Base-by-base conservation (phyloP, 2,888 invertebrate genomes). In the Frankliniella fusca region DNA sequence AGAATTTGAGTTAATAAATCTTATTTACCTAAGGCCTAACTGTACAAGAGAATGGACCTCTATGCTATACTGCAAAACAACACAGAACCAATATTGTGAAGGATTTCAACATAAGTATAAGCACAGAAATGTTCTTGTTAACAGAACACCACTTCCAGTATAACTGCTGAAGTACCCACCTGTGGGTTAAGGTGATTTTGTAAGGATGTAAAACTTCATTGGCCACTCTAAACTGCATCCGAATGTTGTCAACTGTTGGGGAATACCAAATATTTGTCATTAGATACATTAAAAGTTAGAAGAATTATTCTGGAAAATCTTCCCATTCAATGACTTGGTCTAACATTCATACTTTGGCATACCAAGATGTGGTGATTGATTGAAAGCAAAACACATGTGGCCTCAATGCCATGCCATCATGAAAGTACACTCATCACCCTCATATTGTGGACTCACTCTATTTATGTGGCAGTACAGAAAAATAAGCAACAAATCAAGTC, bases 41-140 rank as follows among this genome's bases (percentile, higher is more conserved):
- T 76, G 70, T 76, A 76, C 70, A 76, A 76, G 70, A 76, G 70
- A 76, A 76, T 76, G 70, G 70, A 76, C 70, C 70, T 10, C 70
- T 76, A 76, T 76, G 27, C 70, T 76, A 76, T 23, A 76, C 70
- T 76, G 70, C 8, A 76, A 76, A 27, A 23, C 27, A 12, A 27
- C 10, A 27, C n/a, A 70, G 23, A 23, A 65, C 9, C 7, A 70
- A 76, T 27, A 76, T 23, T 76, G 23, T 27, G 27, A 61, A 61
- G n/a, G 61, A 7, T 11, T n/a, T 61, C 15, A 61, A 20, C 38
- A 38, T 38, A 38, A 38, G 20, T 15, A 54, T 54, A 54, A 20
- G 15, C 54, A 54, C 20, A 54, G 20, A 54, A 12, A 54, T 11
- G 54, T 20, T 38, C 38, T 38, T 38, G 38, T 23, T 70, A 23